Evolutionary conservation across 2,797 vertebrate genomes (phyloP).

Genomic region (Coccyzus lansbergi): DNA sequence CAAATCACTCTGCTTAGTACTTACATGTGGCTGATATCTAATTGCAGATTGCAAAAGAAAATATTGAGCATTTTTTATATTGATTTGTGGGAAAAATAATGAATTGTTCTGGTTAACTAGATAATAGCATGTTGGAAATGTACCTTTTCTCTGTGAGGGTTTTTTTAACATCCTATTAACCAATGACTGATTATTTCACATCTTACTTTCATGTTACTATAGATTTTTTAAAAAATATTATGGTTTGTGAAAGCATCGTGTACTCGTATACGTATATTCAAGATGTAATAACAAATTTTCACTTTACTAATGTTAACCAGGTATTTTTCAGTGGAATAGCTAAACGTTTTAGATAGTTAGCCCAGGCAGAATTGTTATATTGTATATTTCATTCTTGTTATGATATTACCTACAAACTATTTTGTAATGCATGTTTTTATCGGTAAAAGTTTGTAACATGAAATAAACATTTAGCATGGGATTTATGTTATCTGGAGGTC

Average conservation of each 20-base stretch:
- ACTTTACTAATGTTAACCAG: not conserved
- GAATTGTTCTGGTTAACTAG: conserved; percentile 5
- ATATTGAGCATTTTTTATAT: conserved; percentile 32
- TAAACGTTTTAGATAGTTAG: not conserved
- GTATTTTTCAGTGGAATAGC: not conserved
- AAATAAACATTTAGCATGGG: not conserved
- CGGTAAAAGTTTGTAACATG: not conserved
- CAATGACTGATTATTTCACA: not conserved
- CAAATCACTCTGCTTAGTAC: not conserved
- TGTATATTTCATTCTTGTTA: not conserved
- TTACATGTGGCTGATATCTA: not conserved
- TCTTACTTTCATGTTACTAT: not conserved
- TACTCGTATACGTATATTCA: not conserved
- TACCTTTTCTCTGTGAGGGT: not conserved
- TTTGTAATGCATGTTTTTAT: not conserved
- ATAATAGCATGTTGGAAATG: conserved; percentile 1
- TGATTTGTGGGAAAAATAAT: not conserved
- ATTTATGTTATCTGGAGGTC: not conserved
- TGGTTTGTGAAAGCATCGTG: not conserved
- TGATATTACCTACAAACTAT: not conserved
- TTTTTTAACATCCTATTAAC: not conserved
- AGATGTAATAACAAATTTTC: not conserved
- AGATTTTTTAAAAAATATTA: not conserved
- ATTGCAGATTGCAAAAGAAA: conserved; percentile 32
- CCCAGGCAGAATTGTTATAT: not conserved